These are phyloP conservation scores for Oryzaephilus surinamensis DNA, from an alignment of 1,140 invertebrate genomes.

Conservation along the genomic window DNA sequence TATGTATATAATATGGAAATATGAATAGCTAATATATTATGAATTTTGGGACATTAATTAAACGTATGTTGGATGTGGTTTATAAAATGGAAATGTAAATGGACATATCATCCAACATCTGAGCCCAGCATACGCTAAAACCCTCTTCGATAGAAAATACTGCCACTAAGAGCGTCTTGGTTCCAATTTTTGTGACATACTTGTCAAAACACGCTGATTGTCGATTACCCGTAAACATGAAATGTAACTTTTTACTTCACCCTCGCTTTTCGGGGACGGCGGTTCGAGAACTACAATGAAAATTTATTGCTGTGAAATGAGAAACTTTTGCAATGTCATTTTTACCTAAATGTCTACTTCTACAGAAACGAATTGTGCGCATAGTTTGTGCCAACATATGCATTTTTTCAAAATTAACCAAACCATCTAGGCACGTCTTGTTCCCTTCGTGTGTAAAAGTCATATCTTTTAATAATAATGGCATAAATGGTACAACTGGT, in stretches of 20 bases:
- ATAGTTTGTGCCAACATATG: conserved; percentile 80
- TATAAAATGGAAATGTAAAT: conserved; percentile 13
- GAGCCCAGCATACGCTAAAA: conserved; percentile 12
- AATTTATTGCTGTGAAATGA: conserved; percentile 4
- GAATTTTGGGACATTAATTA: no score
- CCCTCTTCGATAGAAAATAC: conserved; percentile 10
- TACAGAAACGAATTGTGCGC: conserved; percentile 63
- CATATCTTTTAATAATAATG: conserved; percentile 78
- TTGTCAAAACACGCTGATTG: conserved; percentile 63
- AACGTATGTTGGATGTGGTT: conserved; percentile 8
- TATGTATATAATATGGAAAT: no score
- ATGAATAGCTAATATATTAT: no score
- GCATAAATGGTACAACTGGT: conserved; percentile 80
- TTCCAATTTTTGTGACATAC: conserved; percentile 61
- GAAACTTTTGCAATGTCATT: not conserved
- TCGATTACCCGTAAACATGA: conserved; percentile 63
- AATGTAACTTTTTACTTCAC: conserved; percentile 53
- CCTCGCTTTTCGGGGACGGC: conserved; percentile 56
- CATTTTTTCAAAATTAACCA: conserved; percentile 90
- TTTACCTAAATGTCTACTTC: conserved; percentile 58
- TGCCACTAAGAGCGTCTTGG: conserved; percentile 41
- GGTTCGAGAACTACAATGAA: conserved; percentile 46
- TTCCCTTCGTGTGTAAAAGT: conserved; percentile 87
- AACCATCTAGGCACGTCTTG: conserved; percentile 69
- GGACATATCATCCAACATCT: conserved; percentile 11